Evolutionary conservation across 2,113 vertebrate species (phyloP).

Genomic region (Gobiocypris rarus): DNA sequence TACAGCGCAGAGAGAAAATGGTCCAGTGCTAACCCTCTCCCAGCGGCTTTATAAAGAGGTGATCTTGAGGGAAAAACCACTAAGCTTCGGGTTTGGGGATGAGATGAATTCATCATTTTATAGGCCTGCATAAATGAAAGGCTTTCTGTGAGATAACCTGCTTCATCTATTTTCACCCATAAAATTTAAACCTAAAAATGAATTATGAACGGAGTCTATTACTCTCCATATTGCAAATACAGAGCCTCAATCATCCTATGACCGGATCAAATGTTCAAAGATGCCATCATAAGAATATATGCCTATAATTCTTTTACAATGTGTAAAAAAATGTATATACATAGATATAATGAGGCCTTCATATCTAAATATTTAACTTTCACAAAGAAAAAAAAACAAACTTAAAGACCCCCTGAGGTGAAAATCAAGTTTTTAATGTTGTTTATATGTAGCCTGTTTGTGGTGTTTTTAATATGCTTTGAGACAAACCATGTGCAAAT

Average conservation of each 20-base stretch:
- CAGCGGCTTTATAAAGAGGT: slow-evolving; percentile 35
- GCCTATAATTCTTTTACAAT: slow-evolving; percentile 1
- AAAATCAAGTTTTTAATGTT: too few relatives aligned
- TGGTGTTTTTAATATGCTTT: too few relatives aligned
- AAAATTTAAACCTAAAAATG: slow-evolving; percentile 18
- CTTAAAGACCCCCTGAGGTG: neutral
- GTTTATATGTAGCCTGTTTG: too few relatives aligned
- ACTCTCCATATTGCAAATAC: slow-evolving; percentile 33
- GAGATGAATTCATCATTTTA: slow-evolving; percentile 44
- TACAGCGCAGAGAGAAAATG: slow-evolving; percentile 34
- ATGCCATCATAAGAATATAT: neutral
- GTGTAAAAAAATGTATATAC: neutral
- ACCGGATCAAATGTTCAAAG: slow-evolving; percentile 19
- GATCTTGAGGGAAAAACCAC: slow-evolving; percentile 33
- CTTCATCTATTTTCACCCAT: slow-evolving; percentile 15
- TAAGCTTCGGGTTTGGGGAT: slow-evolving; percentile 27
- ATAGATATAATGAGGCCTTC: neutral
- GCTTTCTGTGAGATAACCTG: slow-evolving; percentile 24
- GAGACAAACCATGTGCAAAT: too few relatives aligned
- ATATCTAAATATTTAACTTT: neutral
- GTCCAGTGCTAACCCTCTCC: slow-evolving; percentile 45
- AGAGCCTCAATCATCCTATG: slow-evolving; percentile 2
- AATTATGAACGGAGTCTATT: slow-evolving; percentile 35
- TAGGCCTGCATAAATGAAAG: slow-evolving; percentile 30
- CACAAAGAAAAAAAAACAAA: neutral